These are phyloP conservation scores for Acanthoscelides obtectus DNA, from an alignment of 2,888 invertebrate species.

Conservation along the genomic window DNA sequence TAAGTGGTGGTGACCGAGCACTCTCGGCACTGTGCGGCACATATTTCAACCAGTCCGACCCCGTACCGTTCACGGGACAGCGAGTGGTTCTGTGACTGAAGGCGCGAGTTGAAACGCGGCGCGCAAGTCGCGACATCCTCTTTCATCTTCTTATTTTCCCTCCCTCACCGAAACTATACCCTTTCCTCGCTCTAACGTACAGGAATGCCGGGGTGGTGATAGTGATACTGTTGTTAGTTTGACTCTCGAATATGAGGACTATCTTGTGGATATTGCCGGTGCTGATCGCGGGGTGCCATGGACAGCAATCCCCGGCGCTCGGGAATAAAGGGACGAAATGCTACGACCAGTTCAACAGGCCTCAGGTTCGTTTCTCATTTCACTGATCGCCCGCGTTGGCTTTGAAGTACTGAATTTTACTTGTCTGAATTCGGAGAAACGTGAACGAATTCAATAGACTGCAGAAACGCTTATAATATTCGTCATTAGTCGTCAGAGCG, in stretches of 20 bases:
- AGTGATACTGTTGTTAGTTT: not conserved
- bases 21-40: not conserved
- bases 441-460: too few relatives aligned
- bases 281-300: conserved; percentile 1
- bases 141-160: not conserved
- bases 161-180: too few relatives aligned
- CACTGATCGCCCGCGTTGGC: too few relatives aligned
- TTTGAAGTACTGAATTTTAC: too few relatives aligned
- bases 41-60: not conserved
- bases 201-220: not conserved
- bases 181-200: not conserved
- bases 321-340: conserved; percentile 47
- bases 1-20: not conserved
- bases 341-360: conserved; percentile 53
- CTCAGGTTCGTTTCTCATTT: conserved; percentile 48
- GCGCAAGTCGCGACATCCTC: not conserved
- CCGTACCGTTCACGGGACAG: not conserved
- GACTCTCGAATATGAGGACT: not conserved
- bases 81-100: not conserved
- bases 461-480: too few relatives aligned
- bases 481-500: too few relatives aligned
- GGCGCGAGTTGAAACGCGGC: not conserved
- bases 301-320: conserved; percentile 39
- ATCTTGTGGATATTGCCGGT: not conserved
- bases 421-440: too few relatives aligned